Conservation (phyloP, 2,888 invertebrate species). For the Tachina fera region DNA sequence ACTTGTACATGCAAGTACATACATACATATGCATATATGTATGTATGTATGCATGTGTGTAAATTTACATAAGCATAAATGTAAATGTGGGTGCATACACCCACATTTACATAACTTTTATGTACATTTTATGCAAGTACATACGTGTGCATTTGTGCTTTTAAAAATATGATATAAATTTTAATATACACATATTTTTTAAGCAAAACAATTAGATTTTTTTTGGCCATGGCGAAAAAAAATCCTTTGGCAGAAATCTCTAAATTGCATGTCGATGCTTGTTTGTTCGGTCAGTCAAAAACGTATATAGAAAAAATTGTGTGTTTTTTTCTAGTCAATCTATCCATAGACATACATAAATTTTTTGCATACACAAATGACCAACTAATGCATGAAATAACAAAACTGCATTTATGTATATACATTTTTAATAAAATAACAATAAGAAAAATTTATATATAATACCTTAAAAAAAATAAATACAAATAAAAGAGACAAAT, state of each 20-base stretch:
- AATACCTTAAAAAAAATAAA: neutral
- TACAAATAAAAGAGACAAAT: neutral
- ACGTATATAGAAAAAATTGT: neutral
- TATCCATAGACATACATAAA: neutral
- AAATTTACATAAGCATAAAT: constrained; percentile 5
- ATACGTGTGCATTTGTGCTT: constrained; percentile 12
- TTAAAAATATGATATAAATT: constrained; percentile 57
- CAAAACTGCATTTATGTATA: constrained; percentile 4
- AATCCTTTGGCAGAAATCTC: constrained; percentile 41
- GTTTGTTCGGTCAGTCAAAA: constrained; percentile 22
- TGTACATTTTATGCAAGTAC: neutral
- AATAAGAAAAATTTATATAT: constrained; percentile 2
- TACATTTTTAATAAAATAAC: constrained; percentile 16
- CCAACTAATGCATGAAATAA: constrained; percentile 57
- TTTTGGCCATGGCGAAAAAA: constrained; percentile 7
- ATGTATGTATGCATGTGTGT: neutral
- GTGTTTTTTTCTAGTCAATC: constrained; percentile 21
- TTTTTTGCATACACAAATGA: constrained; percentile 31
- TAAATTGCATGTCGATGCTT: constrained; percentile 46
- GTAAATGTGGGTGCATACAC: too few species aligned
- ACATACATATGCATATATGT: constrained; percentile 8
- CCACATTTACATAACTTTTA: constrained; percentile 1
- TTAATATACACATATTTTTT: constrained; percentile 37
- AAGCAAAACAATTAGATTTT: constrained; percentile 6
- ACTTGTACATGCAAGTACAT: too few species aligned